These are phyloP conservation scores for Anagyrus pseudococci DNA, from an alignment of 2,888 invertebrate genomes.

Conservation along the genomic window DNA sequence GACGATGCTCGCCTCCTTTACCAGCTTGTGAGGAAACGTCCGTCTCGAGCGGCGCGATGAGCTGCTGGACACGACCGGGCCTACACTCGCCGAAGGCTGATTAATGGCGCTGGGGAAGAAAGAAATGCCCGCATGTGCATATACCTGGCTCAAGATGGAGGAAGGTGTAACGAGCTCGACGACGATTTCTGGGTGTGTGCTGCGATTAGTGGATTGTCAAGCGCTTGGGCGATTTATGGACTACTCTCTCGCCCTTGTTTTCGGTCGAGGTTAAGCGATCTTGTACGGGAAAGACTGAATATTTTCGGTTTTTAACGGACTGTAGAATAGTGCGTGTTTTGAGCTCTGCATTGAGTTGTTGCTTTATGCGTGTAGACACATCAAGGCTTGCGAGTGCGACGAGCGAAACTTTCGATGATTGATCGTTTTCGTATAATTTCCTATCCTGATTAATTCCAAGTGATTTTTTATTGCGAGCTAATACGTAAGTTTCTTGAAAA, in stretches of 20 bases:
- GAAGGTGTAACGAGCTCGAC: too few relatives aligned
- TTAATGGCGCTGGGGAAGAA: conserved; percentile 47
- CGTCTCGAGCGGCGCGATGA: conserved; percentile 41
- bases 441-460: too few relatives aligned
- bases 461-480: too few relatives aligned
- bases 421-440: too few relatives aligned
- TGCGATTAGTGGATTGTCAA: conserved; percentile 34
- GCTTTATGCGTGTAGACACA: neutral
- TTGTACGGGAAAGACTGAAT: too few relatives aligned
- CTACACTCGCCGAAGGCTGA: conserved; percentile 51
- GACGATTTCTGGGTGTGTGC: too few relatives aligned
- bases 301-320: too few relatives aligned
- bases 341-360: neutral
- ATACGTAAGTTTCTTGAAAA: too few relatives aligned
- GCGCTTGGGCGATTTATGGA: conserved; percentile 27
- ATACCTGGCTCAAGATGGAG: too few relatives aligned
- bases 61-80: conserved; percentile 49
- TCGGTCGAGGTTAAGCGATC: neutral
- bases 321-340: neutral
- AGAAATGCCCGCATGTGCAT: neutral
- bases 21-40: conserved; percentile 46
- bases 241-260: conserved; percentile 3
- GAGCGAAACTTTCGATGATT: neutral
- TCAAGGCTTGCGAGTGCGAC: neutral
- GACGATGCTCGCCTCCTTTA: conserved; percentile 38